These are phyloP conservation scores for Campoletis raptor DNA, from an alignment of 2,888 invertebrate species.

Conservation along the genomic window DNA sequence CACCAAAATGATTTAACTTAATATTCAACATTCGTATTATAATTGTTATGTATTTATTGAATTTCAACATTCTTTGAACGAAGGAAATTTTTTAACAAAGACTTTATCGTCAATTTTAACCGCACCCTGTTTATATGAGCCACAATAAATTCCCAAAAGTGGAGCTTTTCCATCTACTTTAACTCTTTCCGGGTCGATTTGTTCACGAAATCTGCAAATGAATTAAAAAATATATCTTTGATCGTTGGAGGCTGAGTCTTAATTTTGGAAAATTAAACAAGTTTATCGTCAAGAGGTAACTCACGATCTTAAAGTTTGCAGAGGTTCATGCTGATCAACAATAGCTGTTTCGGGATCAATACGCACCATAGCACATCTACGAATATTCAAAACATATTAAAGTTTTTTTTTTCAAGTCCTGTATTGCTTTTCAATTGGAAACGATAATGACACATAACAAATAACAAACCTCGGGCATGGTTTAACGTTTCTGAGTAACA, in stretches of 20 bases:
- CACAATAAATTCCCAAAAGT: conserved; percentile 86
- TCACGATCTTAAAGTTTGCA: conserved; percentile 86
- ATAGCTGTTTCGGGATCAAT: conserved; percentile 86
- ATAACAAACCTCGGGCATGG: conserved; percentile 86
- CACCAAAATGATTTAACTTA: background rate
- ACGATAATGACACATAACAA: background rate
- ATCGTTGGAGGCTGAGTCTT: background rate
- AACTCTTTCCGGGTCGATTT: conserved; percentile 71
- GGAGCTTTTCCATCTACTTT: conserved; percentile 83
- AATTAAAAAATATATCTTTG: background rate
- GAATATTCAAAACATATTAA: conserved; percentile 24
- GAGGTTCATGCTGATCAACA: conserved; percentile 85
- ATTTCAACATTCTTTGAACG: background rate
- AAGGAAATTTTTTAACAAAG: conserved; percentile 78
- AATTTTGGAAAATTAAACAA: background rate
- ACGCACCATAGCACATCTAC: conserved; percentile 84
- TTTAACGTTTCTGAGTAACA: conserved; percentile 86
- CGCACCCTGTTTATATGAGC: conserved; percentile 84
- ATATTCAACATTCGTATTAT: background rate
- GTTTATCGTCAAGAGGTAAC: conserved; percentile 54
- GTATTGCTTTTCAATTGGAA: background rate
- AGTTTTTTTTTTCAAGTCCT: background rate
- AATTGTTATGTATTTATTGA: background rate
- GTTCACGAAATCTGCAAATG: conserved; percentile 74
- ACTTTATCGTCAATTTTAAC: conserved; percentile 86